These are phyloP conservation scores for Drosophila sproati DNA, from an alignment of 1,140 invertebrate genomes.

Conservation along the genomic window DNA sequence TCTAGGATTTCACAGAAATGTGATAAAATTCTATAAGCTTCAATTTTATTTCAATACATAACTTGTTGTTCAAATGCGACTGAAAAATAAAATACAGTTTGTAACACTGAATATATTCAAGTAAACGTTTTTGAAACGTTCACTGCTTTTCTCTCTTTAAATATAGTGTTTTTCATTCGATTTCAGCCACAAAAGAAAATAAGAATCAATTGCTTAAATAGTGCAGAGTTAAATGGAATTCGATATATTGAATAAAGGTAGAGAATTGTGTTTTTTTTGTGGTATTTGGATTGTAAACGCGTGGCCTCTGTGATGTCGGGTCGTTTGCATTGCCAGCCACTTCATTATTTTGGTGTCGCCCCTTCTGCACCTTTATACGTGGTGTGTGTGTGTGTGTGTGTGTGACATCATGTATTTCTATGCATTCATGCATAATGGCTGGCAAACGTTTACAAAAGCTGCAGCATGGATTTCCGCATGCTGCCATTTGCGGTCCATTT, in stretches of 20 bases:
- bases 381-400: constrained; percentile 13
- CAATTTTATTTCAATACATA: background rate
- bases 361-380: constrained; percentile 20
- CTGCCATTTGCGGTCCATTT: constrained; percentile 79
- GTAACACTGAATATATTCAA: no score
- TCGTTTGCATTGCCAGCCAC: constrained; percentile 65
- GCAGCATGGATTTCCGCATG: constrained; percentile 76
- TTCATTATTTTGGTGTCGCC: constrained; percentile 72
- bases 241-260: constrained; percentile 8
- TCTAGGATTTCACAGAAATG: background rate
- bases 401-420: constrained; percentile 61
- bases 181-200: background rate
- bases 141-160: no score
- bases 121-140: no score
- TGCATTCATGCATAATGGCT: constrained; percentile 78
- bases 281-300: constrained; percentile 28
- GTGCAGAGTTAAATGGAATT: constrained; percentile 27
- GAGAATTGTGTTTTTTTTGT: constrained; percentile 35
- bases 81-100: no score
- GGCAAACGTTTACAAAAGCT: constrained; percentile 79
- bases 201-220: constrained; percentile 4
- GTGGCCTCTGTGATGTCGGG: constrained; percentile 50
- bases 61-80: background rate
- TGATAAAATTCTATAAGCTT: background rate
- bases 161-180: no score